A percentile compares a stretch with the other conserved stretches of the same genome.
These are phyloP conservation scores for Baryphthengus martii DNA, from an alignment of 2,113 vertebrate genomes.

Conservation along the genomic window DNA sequence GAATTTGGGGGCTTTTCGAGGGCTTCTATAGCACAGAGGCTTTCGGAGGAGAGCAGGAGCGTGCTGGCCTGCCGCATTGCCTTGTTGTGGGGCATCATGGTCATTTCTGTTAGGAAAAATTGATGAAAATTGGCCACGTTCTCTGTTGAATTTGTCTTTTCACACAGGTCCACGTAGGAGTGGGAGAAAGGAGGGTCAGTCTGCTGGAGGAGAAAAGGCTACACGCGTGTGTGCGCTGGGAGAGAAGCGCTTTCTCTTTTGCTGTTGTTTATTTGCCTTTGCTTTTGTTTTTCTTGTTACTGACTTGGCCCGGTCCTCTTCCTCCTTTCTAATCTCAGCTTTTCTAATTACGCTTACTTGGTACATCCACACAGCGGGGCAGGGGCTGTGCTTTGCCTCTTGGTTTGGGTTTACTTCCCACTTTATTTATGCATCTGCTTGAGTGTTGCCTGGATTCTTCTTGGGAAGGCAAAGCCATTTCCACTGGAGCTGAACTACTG, in stretches of 20 bases:
- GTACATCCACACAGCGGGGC: accelerated
- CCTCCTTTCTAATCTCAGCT: neutral
- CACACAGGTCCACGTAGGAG: accelerated
- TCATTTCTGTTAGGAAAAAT: neutral
- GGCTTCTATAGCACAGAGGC: neutral
- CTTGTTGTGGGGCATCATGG: neutral
- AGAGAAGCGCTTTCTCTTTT: neutral
- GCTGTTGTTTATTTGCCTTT: neutral
- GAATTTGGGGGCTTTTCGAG: neutral
- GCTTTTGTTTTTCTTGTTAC: neutral
- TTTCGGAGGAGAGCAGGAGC: neutral
- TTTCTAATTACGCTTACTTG: neutral
- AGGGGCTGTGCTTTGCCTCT: neutral
- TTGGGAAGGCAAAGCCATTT: neutral
- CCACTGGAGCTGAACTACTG: neutral
- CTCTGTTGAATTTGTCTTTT: neutral
- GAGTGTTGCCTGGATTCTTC: neutral
- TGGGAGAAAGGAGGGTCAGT: neutral
- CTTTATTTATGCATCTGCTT: neutral
- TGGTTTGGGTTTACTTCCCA: neutral
- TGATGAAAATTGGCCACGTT: neutral
- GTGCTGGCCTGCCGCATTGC: neutral
- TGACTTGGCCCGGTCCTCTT: neutral
- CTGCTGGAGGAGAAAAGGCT: neutral
- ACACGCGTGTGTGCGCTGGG: neutral